Percentiles rank a stretch among this genome's conserved stretches.
Conservation (phyloP, 2,113 vertebrate species). For the Sinocyclocheilus maitianheensis region DNA sequence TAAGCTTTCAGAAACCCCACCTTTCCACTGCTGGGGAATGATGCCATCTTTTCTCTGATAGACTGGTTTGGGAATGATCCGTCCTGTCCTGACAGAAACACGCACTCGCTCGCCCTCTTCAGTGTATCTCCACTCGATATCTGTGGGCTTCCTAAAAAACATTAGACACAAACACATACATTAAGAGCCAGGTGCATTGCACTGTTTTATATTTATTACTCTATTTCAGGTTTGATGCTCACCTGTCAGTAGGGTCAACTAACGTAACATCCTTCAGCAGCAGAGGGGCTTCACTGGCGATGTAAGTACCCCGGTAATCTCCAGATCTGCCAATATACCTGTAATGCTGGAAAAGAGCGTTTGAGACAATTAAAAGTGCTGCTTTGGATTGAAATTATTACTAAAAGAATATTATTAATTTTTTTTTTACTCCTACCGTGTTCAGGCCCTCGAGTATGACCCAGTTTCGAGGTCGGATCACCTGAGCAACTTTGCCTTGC, state of each 20-base stretch:
- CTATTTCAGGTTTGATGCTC: conserved; percentile 21
- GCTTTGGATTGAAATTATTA: background rate
- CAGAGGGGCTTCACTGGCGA: conserved; percentile 86
- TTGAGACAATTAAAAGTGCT: background rate
- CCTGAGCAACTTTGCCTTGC: conserved; percentile 85
- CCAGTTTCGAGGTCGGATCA: conserved; percentile 87
- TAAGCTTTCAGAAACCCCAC: conserved; percentile 61
- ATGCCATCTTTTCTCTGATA: conserved; percentile 82
- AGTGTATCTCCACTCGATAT: conserved; percentile 87
- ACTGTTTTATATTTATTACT: no score
- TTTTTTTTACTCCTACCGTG: conserved; percentile 74
- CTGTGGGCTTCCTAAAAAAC: conserved; percentile 79
- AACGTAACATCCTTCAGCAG: conserved; percentile 81
- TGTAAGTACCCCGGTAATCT: conserved; percentile 77
- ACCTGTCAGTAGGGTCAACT: conserved; percentile 87
- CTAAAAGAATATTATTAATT: background rate
- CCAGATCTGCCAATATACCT: conserved; percentile 77
- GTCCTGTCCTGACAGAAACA: conserved; percentile 84
- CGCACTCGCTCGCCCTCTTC: conserved; percentile 91
- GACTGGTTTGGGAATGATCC: conserved; percentile 86
- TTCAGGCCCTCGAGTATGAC: conserved; percentile 89
- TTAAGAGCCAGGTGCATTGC: background rate
- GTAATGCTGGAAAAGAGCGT: conserved; percentile 75
- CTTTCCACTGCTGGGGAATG: conserved; percentile 87
- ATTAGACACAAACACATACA: background rate